These are phyloP conservation scores for Cydia fagiglandana DNA, from an alignment of 1,140 invertebrate species.

Conservation along the genomic window DNA sequence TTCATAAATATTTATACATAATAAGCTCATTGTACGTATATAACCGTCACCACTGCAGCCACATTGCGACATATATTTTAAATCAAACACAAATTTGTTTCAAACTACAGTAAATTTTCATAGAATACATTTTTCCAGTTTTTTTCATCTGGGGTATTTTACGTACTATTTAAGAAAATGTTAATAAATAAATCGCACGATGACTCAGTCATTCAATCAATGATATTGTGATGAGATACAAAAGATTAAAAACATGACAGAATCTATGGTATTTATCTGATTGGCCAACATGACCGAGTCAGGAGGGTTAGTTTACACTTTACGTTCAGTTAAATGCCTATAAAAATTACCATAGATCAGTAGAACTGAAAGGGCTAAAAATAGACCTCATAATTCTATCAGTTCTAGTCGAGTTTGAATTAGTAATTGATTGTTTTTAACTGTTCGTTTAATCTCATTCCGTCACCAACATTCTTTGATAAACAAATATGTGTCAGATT, in stretches of 20 bases:
- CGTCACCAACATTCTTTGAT: too few relatives aligned
- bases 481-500: slow-evolving; percentile 33
- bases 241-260: too few relatives aligned
- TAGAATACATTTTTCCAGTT: not conserved
- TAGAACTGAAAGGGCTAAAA: too few relatives aligned
- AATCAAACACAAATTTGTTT: slow-evolving; percentile 7
- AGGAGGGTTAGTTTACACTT: not conserved
- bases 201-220: too few relatives aligned
- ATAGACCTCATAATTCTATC: too few relatives aligned
- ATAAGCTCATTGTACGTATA: not conserved
- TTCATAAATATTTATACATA: not conserved
- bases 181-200: too few relatives aligned
- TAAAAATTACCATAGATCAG: not conserved
- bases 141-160: too few relatives aligned
- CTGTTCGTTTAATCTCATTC: too few relatives aligned
- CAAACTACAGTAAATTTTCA: not conserved
- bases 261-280: not conserved
- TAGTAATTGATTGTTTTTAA: too few relatives aligned
- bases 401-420: not conserved
- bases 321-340: not conserved
- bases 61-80: not conserved
- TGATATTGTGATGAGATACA: too few relatives aligned
- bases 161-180: too few relatives aligned
- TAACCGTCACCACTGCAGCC: not conserved
- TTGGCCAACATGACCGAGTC: not conserved